These are phyloP conservation scores for Autographa pulchrina DNA, from an alignment of 2,888 invertebrate species.

Conservation along the genomic window DNA sequence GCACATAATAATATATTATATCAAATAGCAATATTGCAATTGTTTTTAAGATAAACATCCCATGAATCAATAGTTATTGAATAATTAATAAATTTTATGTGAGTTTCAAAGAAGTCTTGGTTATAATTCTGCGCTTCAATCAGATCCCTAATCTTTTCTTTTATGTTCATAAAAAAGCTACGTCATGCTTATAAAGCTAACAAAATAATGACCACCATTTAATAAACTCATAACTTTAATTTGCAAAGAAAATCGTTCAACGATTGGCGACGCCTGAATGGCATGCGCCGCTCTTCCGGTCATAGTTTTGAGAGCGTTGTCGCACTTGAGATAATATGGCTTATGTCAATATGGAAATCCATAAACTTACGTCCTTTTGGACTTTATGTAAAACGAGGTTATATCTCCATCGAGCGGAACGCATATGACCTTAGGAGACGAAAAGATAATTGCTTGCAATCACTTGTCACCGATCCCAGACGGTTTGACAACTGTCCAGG, in stretches of 20 bases:
- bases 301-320: conserved; percentile 82
- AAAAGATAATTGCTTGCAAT: conserved; percentile 81
- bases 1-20: too few species aligned
- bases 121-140: too few species aligned
- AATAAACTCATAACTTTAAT: neutral
- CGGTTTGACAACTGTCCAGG: conserved; percentile 61
- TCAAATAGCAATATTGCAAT: too few species aligned
- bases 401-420: conserved; percentile 77
- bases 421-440: conserved; percentile 84
- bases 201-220: neutral
- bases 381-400: conserved; percentile 71
- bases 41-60: too few species aligned
- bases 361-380: conserved; percentile 71
- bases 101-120: too few species aligned
- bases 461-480: conserved; percentile 66
- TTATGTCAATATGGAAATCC: conserved; percentile 70
- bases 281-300: conserved; percentile 85
- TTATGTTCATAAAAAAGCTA: too few species aligned
- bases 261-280: conserved; percentile 80
- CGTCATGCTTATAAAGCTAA: too few species aligned
- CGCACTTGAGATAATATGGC: conserved; percentile 69
- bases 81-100: too few species aligned
- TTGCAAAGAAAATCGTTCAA: conserved; percentile 44
- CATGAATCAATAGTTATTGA: too few species aligned
- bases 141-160: too few species aligned